Conservation (phyloP, 2,888 invertebrate species). For the Orgyia antiqua region DNA sequence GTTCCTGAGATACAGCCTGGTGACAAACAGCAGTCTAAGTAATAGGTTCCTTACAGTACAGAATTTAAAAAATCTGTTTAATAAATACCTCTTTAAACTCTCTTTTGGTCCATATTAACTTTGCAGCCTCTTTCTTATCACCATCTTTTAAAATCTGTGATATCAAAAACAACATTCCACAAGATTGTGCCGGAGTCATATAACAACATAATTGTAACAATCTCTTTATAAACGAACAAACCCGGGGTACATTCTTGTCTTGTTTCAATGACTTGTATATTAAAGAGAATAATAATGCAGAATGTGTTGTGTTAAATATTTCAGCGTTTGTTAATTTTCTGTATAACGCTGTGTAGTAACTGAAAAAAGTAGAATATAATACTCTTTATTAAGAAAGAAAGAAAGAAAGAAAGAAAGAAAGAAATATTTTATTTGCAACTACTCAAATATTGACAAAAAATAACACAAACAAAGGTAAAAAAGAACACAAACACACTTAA, state of each 20-base stretch:
- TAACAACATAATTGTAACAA: conserved; percentile 80
- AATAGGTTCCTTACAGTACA: no score
- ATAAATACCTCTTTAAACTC: conserved; percentile 48
- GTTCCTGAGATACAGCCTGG: no score
- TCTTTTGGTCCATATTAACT: conserved; percentile 45
- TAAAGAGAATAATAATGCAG: conserved; percentile 90
- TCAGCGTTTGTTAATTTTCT: conserved; percentile 89
- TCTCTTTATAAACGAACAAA: conserved; percentile 89
- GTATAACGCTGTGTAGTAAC: conserved; percentile 94
- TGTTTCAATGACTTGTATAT: conserved; percentile 90
- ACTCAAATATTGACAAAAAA: no score
- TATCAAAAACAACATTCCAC: conserved; percentile 88
- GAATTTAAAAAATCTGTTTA: no score
- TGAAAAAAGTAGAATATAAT: conserved; percentile 36
- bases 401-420: no score
- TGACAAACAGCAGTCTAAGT: no score
- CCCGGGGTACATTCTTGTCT: conserved; percentile 84
- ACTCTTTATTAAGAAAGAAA: no score
- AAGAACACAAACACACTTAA: no score
- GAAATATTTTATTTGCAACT: no score
- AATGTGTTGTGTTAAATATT: conserved; percentile 81
- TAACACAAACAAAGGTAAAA: no score
- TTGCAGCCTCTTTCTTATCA: conserved; percentile 50
- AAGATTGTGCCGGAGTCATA: conserved; percentile 86
- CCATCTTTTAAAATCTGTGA: conserved; percentile 79